These are phyloP conservation scores for Macropodus opercularis DNA, from an alignment of 2,797 vertebrate genomes.

Conservation along the genomic window DNA sequence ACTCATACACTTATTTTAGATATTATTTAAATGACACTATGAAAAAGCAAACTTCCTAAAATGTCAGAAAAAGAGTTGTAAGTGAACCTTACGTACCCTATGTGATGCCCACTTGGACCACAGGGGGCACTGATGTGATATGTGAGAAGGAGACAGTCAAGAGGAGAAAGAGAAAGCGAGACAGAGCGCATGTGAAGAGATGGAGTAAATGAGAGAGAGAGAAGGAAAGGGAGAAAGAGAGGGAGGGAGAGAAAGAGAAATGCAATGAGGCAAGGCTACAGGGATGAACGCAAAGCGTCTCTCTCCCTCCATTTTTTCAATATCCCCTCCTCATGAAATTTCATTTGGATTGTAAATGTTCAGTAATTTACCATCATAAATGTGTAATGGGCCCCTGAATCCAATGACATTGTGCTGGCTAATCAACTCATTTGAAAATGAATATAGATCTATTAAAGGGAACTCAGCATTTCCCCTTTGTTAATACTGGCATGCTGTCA, in stretches of 20 bases:
- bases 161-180: constrained; percentile 24
- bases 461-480: constrained; percentile 80
- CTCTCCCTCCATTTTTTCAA: constrained; percentile 80
- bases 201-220: constrained; percentile 11
- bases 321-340: constrained; percentile 87
- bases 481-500: constrained; percentile 81
- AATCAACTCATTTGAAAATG: constrained; percentile 90
- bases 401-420: constrained; percentile 87
- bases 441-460: constrained; percentile 88
- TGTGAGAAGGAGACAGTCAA: constrained; percentile 57
- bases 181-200: no score
- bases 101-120: constrained; percentile 73
- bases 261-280: constrained; percentile 78
- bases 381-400: constrained; percentile 88
- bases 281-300: constrained; percentile 77
- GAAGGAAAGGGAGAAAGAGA: constrained; percentile 17
- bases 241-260: constrained; percentile 59
- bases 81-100: constrained; percentile 8
- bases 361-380: constrained; percentile 90
- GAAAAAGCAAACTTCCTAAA: constrained; percentile 29
- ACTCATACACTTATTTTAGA: constrained; percentile 13
- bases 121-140: constrained; percentile 86
- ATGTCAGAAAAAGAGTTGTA: constrained; percentile 31
- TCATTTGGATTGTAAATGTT: constrained; percentile 91
- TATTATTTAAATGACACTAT: constrained; percentile 11